Base-by-base conservation (phyloP, 1,140 invertebrate species). In the Fopius arisanus region DNA sequence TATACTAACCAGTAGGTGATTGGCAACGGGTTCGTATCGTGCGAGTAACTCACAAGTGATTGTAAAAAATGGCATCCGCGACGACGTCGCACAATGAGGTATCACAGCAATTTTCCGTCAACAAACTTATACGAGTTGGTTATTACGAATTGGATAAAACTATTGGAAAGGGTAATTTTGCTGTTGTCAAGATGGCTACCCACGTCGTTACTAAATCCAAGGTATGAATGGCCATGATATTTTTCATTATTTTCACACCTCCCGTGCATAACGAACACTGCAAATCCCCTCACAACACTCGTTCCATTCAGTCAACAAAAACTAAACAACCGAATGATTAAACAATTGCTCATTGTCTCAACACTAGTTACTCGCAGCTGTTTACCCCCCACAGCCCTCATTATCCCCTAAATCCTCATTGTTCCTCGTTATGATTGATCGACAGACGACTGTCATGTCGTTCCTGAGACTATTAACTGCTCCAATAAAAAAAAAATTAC, bases 151-250 rank as follows among this genome's bases (percentile, higher is more conserved):
- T 99, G 82, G 96, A 97, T 84, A 92, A 94, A 83, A 99, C 97
- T 73, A 98, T 99, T 82, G 96, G 98, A 80, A 99, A 98, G 89
- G 98, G 98, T 73, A 99, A 99, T 91, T 99, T 99, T 91, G 97
- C 98, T 73, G 96, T 99, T 82, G 98, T 99, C 77, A 99, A 99
- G 91, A 91, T 98, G 88, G 98, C 97, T 80, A 94, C 95, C 87
- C 98, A 99, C 91, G 92, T 96, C 86, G 96, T 99, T 87, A 99
- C 97, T 75, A 98, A 98, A 92, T 96, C 96, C 82, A 97, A 99
- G 96, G 97, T 98, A 91, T 89, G 88, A 82, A 23, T 48, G 29
- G 19, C 23, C 62, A 41, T 65, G 28, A 5, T n/a, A 68, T 75
- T 77, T 67, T 70, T 43, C 54, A 37, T 48, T 21, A 59, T 59